These are phyloP conservation scores for Lepisosteus oculatus DNA, from an alignment of 2,113 vertebrate species.

Conservation along the genomic window DNA sequence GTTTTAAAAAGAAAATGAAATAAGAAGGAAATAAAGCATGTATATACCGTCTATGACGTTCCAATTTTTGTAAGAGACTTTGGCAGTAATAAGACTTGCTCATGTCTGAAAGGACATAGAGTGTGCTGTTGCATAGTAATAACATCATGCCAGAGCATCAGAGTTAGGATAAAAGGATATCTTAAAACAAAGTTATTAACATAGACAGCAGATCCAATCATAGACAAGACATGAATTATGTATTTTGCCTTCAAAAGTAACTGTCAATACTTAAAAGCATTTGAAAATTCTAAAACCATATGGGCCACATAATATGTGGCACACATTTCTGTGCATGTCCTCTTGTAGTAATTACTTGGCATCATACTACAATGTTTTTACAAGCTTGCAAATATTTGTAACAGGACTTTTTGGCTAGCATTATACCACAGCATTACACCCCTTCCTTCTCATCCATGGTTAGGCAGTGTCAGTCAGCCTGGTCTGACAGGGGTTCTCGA, in stretches of 20 bases:
- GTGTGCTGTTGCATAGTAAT: not conserved
- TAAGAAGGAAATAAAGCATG: slow-evolving; percentile 10
- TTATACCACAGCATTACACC: too few species aligned
- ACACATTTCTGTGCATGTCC: slow-evolving; percentile 21
- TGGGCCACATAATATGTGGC: slow-evolving; percentile 34
- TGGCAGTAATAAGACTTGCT: slow-evolving; percentile 27
- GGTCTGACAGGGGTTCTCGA: too few species aligned
- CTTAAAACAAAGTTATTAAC: slow-evolving; percentile 27
- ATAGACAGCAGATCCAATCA: slow-evolving; percentile 53
- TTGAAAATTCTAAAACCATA: slow-evolving; percentile 42
- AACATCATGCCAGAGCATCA: slow-evolving; percentile 38
- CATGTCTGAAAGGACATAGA: slow-evolving; percentile 25
- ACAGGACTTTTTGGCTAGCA: too few species aligned
- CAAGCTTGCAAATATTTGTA: too few species aligned
- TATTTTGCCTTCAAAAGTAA: slow-evolving; percentile 49
- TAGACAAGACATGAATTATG: slow-evolving; percentile 62
- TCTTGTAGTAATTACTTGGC: slow-evolving; percentile 30
- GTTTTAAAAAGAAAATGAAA: not conserved
- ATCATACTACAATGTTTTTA: not conserved
- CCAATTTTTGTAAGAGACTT: slow-evolving; percentile 10
- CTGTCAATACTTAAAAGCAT: slow-evolving; percentile 67
- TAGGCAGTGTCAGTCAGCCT: too few species aligned
- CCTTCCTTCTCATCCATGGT: too few species aligned
- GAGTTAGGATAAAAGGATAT: slow-evolving; percentile 31
- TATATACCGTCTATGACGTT: not conserved